Evolutionary conservation across 2,888 invertebrate genomes (phyloP).

Genomic region (Bursaphelenchus okinawaensis): DNA sequence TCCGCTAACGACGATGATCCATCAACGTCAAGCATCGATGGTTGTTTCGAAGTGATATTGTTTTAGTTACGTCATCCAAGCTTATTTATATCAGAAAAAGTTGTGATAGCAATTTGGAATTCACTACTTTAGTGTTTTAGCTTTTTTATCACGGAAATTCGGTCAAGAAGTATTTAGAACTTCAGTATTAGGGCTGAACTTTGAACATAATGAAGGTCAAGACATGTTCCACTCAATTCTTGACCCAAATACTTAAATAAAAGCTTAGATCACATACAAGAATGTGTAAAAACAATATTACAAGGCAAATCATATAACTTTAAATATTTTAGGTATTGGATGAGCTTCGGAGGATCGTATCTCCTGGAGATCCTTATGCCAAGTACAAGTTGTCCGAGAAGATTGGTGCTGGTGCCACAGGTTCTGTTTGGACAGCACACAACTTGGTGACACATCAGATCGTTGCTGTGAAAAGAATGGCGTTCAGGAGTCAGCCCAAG

Average conservation of each 20-base stretch:
- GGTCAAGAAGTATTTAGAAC: no score
- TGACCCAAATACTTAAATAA: not conserved
- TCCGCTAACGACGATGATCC: not conserved
- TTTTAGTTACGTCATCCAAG: no score
- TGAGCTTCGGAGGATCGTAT: slow-evolving; percentile 36
- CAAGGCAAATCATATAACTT: not conserved
- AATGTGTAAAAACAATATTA: not conserved
- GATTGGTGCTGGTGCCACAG: slow-evolving; percentile 72
- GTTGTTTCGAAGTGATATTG: no score
- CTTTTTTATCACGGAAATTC: no score
- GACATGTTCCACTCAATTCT: no score
- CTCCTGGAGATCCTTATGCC: slow-evolving; percentile 71
- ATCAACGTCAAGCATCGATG: not conserved
- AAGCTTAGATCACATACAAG: not conserved
- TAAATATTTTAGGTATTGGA: slow-evolving; percentile 32
- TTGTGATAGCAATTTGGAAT: no score
- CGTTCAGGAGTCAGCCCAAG: slow-evolving; percentile 85
- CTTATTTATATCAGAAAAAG: no score
- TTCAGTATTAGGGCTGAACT: no score
- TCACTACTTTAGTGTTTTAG: no score
- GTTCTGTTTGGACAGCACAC: slow-evolving; percentile 53
- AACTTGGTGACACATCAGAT: slow-evolving; percentile 58
- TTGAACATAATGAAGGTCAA: no score
- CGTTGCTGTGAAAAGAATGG: slow-evolving; percentile 93
- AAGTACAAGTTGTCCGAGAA: slow-evolving; percentile 77